These are phyloP conservation scores for Champsocephalus esox DNA, from an alignment of 2,797 vertebrate genomes.

Conservation along the genomic window DNA sequence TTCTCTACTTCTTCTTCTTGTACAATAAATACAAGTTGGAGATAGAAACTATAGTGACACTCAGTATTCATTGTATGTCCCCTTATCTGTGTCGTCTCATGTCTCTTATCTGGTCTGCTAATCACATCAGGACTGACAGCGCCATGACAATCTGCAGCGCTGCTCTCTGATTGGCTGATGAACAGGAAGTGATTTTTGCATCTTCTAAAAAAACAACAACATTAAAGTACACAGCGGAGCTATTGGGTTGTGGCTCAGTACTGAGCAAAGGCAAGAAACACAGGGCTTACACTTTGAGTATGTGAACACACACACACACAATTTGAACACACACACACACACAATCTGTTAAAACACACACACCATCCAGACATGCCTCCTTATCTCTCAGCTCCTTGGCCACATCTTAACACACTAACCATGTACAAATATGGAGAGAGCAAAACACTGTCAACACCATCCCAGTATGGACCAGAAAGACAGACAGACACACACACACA, in stretches of 20 bases:
- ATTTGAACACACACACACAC: slow-evolving; percentile 21
- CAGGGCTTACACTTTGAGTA: neutral
- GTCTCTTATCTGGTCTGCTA: slow-evolving; percentile 42
- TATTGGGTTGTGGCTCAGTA: neutral
- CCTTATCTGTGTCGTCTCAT: slow-evolving; percentile 10
- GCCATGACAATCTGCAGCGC: slow-evolving; percentile 47
- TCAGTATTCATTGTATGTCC: neutral
- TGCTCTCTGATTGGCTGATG: slow-evolving; percentile 42
- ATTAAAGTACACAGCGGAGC: neutral
- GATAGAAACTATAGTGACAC: neutral
- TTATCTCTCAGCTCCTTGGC: slow-evolving; percentile 75
- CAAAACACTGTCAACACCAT: slow-evolving; percentile 73
- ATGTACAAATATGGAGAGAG: slow-evolving; percentile 78
- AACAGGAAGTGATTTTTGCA: slow-evolving; percentile 22
- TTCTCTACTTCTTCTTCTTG: too few relatives aligned
- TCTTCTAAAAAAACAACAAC: slow-evolving; percentile 2
- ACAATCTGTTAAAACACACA: slow-evolving; percentile 24
- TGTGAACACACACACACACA: slow-evolving; percentile 23
- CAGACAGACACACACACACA: neutral
- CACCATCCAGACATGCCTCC: slow-evolving; percentile 43
- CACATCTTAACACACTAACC: slow-evolving; percentile 75
- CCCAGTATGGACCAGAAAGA: slow-evolving; percentile 44
- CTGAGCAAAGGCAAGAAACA: too few relatives aligned
- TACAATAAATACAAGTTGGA: neutral
- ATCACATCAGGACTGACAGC: slow-evolving; percentile 47